Evolutionary conservation across 2,113 vertebrate genomes (phyloP).

Genomic region (Semicossyphus pulcher): DNA sequence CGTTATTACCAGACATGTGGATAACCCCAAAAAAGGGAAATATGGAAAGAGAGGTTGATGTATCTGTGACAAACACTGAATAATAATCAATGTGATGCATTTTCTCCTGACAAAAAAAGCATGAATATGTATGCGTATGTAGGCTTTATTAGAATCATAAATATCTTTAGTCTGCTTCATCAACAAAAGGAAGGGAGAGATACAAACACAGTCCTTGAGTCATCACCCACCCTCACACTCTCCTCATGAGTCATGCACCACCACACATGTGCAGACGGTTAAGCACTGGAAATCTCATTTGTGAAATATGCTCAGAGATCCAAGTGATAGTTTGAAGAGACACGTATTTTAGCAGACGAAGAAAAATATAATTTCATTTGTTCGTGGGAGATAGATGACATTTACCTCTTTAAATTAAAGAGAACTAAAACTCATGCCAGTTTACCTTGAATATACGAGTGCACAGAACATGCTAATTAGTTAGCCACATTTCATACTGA

Average conservation of each 20-base stretch:
- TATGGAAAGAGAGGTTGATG: too few relatives aligned
- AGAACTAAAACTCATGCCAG: too few relatives aligned
- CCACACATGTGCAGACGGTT: slow-evolving; percentile 46
- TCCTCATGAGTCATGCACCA: slow-evolving; percentile 51
- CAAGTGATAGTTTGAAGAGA: slow-evolving; percentile 19
- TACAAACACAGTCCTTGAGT: slow-evolving; percentile 40
- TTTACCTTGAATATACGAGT: not conserved
- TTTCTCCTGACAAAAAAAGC: slow-evolving; percentile 22
- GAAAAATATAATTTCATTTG: not conserved
- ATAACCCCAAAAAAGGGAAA: too few relatives aligned
- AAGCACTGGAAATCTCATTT: slow-evolving; percentile 15
- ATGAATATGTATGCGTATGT: not conserved
- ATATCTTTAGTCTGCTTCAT: slow-evolving; percentile 43
- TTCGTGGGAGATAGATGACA: not conserved
- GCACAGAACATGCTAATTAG: not conserved
- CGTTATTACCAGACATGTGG: too few relatives aligned
- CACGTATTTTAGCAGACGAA: not conserved
- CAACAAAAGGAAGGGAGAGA: slow-evolving; percentile 31
- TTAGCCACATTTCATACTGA: too few relatives aligned
- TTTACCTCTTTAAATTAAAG: not conserved
- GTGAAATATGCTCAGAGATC: slow-evolving; percentile 38
- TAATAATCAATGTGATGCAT: slow-evolving; percentile 35
- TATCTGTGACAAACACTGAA: slow-evolving; percentile 40
- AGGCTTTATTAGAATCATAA: slow-evolving; percentile 43
- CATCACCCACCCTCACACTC: slow-evolving; percentile 49